Evolutionary conservation across 2,797 vertebrate genomes (phyloP), one percentile per base, ranked within the genome.

Genomic region (Periophthalmus magnuspinnatus): DNA sequence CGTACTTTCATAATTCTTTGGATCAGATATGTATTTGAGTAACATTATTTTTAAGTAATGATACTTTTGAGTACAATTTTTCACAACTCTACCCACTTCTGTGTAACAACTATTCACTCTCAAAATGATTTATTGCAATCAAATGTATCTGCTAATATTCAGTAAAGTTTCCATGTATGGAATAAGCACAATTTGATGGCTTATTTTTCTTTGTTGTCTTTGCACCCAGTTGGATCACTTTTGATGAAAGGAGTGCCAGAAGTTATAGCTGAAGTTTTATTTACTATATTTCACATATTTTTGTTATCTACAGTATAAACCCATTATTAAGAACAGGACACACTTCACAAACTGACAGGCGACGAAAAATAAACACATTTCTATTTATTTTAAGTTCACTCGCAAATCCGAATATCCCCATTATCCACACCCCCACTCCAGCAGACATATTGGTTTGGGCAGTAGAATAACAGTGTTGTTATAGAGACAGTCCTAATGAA

Each of bases 291-390:
- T 58, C 14, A 16, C 2, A 32, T 32, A n/a, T 36, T 33, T 13
- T 34, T 34, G 2, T 36, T 6, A n/a, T 59, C n/a, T n/a, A 16
- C 22, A 28, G 1, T 16, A 2, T 34, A 22, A 16, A 17, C 9
- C 17, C 16, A 17, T n/a, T 36, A 19, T 60, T 60, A 36, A 32
- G 28, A 58, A 33, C 28, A 16, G 17, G 58, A n/a, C 58, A 10
- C 32, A 10, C 17, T n/a, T 60, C 58, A 60, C 19, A 60, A 60
- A 36, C 58, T 32, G 56, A 58, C 56, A 58, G 56, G 28, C 24
- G 4, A 36, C 1, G 58, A 36, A 36, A n/a, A 60, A n/a, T 36
- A 60, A 60, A 36, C 32, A 32, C 32, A 11, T 21, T 34, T 36
- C 22, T n/a, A 9, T 59, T 59, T 28, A 58, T 33, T 33, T 58